Conservation (phyloP, 2,888 invertebrate species). For the Cephus nigrinus region DNA sequence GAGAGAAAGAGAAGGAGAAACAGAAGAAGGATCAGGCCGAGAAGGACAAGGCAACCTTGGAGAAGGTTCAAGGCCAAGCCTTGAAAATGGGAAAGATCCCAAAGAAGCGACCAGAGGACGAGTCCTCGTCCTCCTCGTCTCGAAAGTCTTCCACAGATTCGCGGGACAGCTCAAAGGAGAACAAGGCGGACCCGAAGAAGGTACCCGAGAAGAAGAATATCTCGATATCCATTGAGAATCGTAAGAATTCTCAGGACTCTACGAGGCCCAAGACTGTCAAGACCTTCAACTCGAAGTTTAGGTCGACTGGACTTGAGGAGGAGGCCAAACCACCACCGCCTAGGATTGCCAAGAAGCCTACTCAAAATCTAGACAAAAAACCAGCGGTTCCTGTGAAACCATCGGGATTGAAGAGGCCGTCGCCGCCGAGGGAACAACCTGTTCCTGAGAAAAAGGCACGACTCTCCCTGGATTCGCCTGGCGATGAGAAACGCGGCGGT, state of each 20-base stretch:
- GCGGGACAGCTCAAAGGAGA: conserved; percentile 59
- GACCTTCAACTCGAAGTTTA: conserved; percentile 90
- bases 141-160: conserved; percentile 57
- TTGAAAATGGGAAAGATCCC: conserved; percentile 84
- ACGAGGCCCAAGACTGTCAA: conserved; percentile 90
- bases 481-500: conserved; percentile 79
- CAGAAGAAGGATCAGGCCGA: conserved; percentile 69
- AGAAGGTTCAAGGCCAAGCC: conserved; percentile 75
- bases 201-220: conserved; percentile 75
- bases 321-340: conserved; percentile 89
- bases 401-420: conserved; percentile 67
- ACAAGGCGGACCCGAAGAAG: conserved; percentile 61
- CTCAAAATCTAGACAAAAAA: conserved; percentile 49
- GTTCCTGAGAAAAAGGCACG: conserved; percentile 82
- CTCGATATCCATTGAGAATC: conserved; percentile 84
- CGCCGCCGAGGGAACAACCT: conserved; percentile 56
- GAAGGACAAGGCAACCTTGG: conserved; percentile 76
- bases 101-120: conserved; percentile 72
- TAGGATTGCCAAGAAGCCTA: conserved; percentile 72
- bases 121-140: conserved; percentile 45
- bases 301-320: conserved; percentile 91
- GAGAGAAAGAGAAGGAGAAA: conserved; percentile 68
- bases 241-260: conserved; percentile 74
- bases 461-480: conserved; percentile 54
- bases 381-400: conserved; percentile 65